These are phyloP conservation scores for Lipotes vexillifer DNA, from an alignment of 2,113 vertebrate species.

Conservation along the genomic window DNA sequence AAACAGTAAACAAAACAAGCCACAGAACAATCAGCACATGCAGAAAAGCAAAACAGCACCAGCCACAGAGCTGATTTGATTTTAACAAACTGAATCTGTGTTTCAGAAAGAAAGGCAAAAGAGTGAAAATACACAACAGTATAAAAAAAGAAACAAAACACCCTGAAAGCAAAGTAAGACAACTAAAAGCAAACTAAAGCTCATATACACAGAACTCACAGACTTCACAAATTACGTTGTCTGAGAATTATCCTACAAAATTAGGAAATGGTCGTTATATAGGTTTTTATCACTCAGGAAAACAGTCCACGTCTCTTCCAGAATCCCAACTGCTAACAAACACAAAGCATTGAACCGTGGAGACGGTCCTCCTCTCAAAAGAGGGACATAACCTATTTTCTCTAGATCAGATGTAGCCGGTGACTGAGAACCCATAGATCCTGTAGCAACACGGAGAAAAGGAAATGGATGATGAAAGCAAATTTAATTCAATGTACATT, in stretches of 20 bases:
- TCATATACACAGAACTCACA: not conserved
- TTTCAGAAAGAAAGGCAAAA: conserved; percentile 17
- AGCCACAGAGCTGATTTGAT: not conserved
- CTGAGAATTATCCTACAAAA: not conserved
- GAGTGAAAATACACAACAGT: not conserved
- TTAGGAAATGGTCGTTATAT: not conserved
- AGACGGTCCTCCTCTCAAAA: not conserved
- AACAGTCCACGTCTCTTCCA: not conserved
- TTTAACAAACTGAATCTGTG: not conserved
- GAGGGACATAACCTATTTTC: not conserved
- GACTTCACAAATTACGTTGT: not conserved
- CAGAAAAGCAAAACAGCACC: not conserved
- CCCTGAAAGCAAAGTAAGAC: not conserved
- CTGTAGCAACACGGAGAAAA: not conserved
- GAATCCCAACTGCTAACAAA: conserved; percentile 3
- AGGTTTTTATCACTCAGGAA: conserved; percentile 16
- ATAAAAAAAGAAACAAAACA: not conserved
- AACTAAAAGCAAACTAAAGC: not conserved
- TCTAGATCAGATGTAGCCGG: not conserved
- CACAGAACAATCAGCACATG: not conserved
- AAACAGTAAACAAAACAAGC: conserved; percentile 46
- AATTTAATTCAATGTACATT: conserved; percentile 13
- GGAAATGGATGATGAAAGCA: conserved; percentile 22
- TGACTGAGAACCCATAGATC: not conserved
- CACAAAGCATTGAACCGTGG: not conserved